Evolutionary conservation across 2,113 vertebrate genomes (phyloP).

Genomic region (Rallus limicola): DNA sequence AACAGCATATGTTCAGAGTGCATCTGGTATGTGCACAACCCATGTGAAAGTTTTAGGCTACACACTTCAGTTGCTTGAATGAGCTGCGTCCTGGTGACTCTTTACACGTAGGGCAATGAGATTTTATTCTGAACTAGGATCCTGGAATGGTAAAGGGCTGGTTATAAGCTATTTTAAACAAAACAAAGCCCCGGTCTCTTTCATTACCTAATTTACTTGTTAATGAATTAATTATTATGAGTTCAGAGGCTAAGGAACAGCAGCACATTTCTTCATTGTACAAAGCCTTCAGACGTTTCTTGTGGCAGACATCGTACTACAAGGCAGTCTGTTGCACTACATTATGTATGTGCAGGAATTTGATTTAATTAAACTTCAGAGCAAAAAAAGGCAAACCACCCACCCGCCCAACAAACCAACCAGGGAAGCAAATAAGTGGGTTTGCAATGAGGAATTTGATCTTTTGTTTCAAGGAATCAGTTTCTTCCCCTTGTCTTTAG

Average conservation of each 20-base stretch:
- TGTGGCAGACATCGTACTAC: neutral
- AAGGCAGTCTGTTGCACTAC: neutral
- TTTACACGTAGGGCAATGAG: neutral
- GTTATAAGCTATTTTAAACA: neutral
- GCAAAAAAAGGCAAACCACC: neutral
- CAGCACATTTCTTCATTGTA: neutral
- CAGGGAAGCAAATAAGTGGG: neutral
- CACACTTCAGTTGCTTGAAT: neutral
- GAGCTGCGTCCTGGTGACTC: neutral
- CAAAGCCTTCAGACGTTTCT: neutral
- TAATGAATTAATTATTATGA: neutral
- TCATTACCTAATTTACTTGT: neutral
- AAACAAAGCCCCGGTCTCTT: neutral
- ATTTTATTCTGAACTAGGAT: neutral
- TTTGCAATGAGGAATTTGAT: neutral
- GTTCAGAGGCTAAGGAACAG: neutral
- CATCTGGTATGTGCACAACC: too few species aligned
- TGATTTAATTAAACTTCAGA: constrained; percentile 2
- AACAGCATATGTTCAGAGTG: neutral
- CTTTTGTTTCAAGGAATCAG: constrained; percentile 58
- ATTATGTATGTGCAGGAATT: neutral
- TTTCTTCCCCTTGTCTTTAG: constrained; percentile 76
- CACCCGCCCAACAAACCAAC: neutral
- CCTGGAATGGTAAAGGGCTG: neutral
- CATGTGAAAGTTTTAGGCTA: neutral